phyloP scores from a whole-genome alignment of 2,113 vertebrate genomes.

The Rhinoptilus africanus region DNA sequence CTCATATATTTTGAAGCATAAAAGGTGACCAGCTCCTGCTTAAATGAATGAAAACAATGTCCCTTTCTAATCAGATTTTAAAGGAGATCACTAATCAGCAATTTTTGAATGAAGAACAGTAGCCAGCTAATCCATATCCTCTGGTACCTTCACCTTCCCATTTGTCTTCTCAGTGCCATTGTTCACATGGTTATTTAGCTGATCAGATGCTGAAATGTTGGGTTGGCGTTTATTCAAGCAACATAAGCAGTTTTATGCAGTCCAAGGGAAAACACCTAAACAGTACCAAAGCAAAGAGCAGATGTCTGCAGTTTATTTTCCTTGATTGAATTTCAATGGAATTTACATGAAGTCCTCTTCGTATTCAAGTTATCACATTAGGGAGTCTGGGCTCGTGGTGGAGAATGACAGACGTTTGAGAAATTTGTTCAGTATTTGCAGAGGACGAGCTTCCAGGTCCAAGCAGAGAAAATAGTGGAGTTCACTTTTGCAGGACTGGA shows the following conservation, averaged over 20 bases:
- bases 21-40: not conserved
- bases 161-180: constrained; percentile 31
- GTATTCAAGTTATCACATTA: constrained; percentile 57
- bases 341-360: constrained; percentile 62
- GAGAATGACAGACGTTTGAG: not conserved
- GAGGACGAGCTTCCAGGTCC: not conserved
- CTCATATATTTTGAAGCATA: not conserved
- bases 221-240: constrained; percentile 36
- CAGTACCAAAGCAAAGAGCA: constrained; percentile 40
- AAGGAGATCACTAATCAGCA: constrained; percentile 35
- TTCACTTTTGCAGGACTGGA: not conserved
- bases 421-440: not conserved
- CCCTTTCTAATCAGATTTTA: constrained; percentile 46
- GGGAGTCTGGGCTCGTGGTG: constrained; percentile 23
- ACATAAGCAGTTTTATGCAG: constrained; percentile 43
- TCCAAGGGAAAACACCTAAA: constrained; percentile 48
- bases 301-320: constrained; percentile 67
- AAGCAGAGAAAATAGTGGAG: not conserved
- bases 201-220: constrained; percentile 28
- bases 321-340: constrained; percentile 63
- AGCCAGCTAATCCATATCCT: constrained; percentile 26
- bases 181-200: constrained; percentile 28
- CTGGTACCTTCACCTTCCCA: constrained; percentile 29
- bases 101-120: constrained; percentile 18
- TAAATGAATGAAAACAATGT: constrained; percentile 28